Evolutionary conservation across 2,797 vertebrate species (phyloP), one percentile per base, ranked within the genome.

Genomic region (Rhinogobio ventralis): DNA sequence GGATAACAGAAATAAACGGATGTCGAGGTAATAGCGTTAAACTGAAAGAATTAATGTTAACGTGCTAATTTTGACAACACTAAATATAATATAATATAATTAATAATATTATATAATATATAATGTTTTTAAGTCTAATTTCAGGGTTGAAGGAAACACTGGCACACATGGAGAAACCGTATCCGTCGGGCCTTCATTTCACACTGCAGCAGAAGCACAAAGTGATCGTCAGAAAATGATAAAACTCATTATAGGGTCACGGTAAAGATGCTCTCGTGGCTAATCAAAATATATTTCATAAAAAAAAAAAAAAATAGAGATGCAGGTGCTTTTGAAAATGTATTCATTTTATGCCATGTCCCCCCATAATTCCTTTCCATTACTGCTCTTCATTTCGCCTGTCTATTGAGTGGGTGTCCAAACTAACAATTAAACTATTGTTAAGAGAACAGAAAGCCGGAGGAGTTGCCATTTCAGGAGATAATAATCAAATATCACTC

Each of bases 351-450:
- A 90, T 89, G 64, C 49, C 84, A 69, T 78, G 89, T 91, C 75
- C 62, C 69, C 81, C 60, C 79, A 83, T 87, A 85, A 86, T 92
- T 88, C 92, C 87, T 87, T 94, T 90, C 90, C 90, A 92, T 92
- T 93, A 92, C 92, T 88, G 90, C 82, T 89, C 92, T 94, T 94
- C 92, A 91, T 94, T 92, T 93, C 88, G 89, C 92, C 88, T 87
- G 91, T 85, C 87, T 90, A 83, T 82, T 51, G 93, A 92, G 94
- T 94, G 92, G 94, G 94, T 90, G 92, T 90, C 88, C 73, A 88
- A 93, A 91, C 90, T 88, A 90, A 94, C 94, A 95, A 95, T 95
- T 94, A 94, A 93, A 93, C 92, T 93, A 94, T 95, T 95, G 93
- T 94, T 92, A 87, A 92, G 91, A 92, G 91, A 92, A 94, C 91